Base-by-base conservation (phyloP, 2,888 invertebrate genomes). In the Neoascia interrupta region DNA sequence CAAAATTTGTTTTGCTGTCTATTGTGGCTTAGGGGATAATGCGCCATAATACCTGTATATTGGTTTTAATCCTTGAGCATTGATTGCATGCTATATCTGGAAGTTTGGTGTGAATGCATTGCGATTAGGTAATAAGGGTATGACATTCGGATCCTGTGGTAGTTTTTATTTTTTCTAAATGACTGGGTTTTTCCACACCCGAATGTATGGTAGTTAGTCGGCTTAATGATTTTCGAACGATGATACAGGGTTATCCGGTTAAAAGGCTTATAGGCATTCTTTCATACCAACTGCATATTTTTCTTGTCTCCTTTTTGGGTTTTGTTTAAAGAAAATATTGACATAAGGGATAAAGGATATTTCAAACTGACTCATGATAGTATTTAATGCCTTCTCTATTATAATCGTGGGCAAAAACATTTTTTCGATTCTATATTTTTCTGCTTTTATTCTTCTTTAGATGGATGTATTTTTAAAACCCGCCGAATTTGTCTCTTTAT, bases 11-110 rank as follows among this genome's bases (percentile, higher is more conserved):
- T 87, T 80, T 80, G 73, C 79, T 68, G 16, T 68, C 73, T 45
- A 63, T 80, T 86, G 84, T 82, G 85, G 84, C 84, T 86, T 86
- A 83, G 82, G 84, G 86, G 86, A 87, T 87, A 86, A 87, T 86
- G 83, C 82, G 86, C 82, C 61, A 80, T 80, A 80, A 80, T 80
- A 73, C 49, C 68, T 45, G 45, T 34, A 60, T 66, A 74, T 80
- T 73, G 61, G 73, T 68, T 68, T 74, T 80, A 73, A 73, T 80
- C 68, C 73, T 54, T 63, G 26, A 47, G 53, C 72, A 80, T 68
- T 68, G 61, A 80, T 79, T 79, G 79, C 66, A 56, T 43, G 51
- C n/a, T n/a, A n/a, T n/a, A n/a, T n/a, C n/a, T n/a, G 31, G 21
- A 45, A 51, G 53, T 60, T 51, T 34, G 19, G 37, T 23, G 68